phyloP scores from a whole-genome alignment of 2,888 invertebrate genomes.

The Himalopsyche japonica region DNA sequence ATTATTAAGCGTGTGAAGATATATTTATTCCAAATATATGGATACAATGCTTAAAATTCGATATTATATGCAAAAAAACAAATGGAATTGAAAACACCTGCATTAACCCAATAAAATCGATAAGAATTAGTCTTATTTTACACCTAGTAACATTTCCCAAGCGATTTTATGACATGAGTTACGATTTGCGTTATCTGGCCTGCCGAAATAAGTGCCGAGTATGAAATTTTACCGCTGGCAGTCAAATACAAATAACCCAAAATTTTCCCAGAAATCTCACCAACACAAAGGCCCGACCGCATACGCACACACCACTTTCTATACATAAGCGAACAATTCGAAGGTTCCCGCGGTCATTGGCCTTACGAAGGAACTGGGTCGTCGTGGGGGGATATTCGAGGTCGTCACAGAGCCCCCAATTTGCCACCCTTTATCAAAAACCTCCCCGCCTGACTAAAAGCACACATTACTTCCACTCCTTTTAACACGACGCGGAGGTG shows the following conservation, averaged over 20 bases:
- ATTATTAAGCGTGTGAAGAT: too few relatives aligned
- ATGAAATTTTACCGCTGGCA: background rate
- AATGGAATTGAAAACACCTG: too few relatives aligned
- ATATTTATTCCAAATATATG: too few relatives aligned
- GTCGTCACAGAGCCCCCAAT: background rate
- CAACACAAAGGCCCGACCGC: background rate
- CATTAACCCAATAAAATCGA: too few relatives aligned
- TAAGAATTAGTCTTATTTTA: too few relatives aligned
- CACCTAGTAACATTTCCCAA: too few relatives aligned
- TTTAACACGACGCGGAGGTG: background rate
- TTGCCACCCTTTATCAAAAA: background rate
- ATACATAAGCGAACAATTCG: background rate
- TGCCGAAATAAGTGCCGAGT: background rate
- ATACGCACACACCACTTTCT: background rate
- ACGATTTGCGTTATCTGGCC: background rate
- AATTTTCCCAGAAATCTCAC: background rate
- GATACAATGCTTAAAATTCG: too few relatives aligned
- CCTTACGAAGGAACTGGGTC: background rate
- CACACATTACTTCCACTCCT: background rate
- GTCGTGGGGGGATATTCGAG: background rate
- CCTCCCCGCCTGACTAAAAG: background rate
- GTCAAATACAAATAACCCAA: background rate
- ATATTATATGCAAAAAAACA: too few relatives aligned
- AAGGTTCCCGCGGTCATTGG: constrained; percentile 2
- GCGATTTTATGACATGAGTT: too few relatives aligned